A percentile compares a stretch with the other conserved stretches of the same genome.
These are phyloP conservation scores for Hypselothyrea guttata DNA, from an alignment of 2,888 invertebrate genomes.

Conservation along the genomic window DNA sequence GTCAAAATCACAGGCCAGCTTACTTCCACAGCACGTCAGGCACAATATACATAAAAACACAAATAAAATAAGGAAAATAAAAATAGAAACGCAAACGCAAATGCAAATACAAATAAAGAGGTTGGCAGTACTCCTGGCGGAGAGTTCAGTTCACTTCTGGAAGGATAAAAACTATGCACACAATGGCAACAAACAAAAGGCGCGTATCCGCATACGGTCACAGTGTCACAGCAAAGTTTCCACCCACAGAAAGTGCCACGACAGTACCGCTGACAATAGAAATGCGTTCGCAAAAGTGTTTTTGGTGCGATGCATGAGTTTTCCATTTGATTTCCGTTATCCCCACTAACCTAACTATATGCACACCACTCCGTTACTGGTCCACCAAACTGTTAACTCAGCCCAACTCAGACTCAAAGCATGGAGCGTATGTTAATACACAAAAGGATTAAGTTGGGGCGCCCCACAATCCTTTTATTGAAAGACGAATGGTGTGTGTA, in stretches of 20 bases:
- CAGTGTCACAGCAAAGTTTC: constrained; percentile 66
- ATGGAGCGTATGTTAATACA: constrained; percentile 61
- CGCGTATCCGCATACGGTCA: constrained; percentile 60
- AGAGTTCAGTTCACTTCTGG: constrained; percentile 9
- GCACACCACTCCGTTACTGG: too few species aligned
- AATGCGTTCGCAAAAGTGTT: constrained; percentile 70
- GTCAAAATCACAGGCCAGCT: too few species aligned
- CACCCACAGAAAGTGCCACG: constrained; percentile 45
- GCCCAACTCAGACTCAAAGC: too few species aligned
- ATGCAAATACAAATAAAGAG: constrained; percentile 17
- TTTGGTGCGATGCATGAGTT: constrained; percentile 68
- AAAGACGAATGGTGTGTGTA: constrained; percentile 30
- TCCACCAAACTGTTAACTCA: too few species aligned
- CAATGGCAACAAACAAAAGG: constrained; percentile 68
- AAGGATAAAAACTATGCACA: constrained; percentile 54
- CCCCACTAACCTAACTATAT: constrained; percentile 35
- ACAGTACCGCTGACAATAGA: constrained; percentile 66
- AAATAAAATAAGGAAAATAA: constrained; percentile 9
- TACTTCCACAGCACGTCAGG: background rate
- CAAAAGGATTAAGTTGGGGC: constrained; percentile 72
- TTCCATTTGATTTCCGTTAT: constrained; percentile 77
- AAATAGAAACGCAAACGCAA: constrained; percentile 14
- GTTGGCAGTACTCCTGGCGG: constrained; percentile 22
- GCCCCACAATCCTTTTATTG: too few species aligned
- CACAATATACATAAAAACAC: constrained; percentile 15